Percentiles rank a stretch among this genome's conserved stretches.
Evolutionary conservation across 2,113 vertebrate genomes (phyloP).

Genomic region (Prunella himalayana): DNA sequence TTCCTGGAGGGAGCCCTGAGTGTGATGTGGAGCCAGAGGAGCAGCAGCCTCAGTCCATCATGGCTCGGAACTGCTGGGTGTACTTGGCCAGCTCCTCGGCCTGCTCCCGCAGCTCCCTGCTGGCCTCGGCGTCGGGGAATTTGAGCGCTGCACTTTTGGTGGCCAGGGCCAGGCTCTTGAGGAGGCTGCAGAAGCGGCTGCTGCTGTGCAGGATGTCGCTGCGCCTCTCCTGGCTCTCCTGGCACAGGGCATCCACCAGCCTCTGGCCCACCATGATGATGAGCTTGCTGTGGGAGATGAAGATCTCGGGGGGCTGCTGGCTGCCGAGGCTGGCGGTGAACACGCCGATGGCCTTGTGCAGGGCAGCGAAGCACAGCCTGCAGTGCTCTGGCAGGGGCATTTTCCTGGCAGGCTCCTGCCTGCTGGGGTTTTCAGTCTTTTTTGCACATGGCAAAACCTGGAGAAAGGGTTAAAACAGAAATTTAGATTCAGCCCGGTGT

Average conservation of each 20-base stretch:
- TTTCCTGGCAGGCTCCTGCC: conserved; percentile 3
- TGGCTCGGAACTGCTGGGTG: conserved; percentile 77
- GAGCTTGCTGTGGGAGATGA: conserved; percentile 91
- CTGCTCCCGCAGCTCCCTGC: conserved; percentile 73
- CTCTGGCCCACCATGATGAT: conserved; percentile 93
- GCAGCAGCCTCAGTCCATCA: not conserved
- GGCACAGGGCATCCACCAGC: conserved; percentile 85
- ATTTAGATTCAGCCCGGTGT: not conserved
- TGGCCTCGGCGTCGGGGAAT: conserved; percentile 70
- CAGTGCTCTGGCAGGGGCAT: conserved; percentile 76
- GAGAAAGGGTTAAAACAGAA: not conserved
- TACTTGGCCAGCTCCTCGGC: conserved; percentile 74
- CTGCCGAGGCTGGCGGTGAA: conserved; percentile 74
- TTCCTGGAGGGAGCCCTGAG: not conserved
- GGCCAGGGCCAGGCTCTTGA: conserved; percentile 87
- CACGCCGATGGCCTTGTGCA: conserved; percentile 83
- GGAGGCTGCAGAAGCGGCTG: conserved; percentile 85
- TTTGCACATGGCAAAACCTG: conserved; percentile 17
- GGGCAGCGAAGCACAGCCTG: conserved; percentile 85
- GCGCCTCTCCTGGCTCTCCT: conserved; percentile 74
- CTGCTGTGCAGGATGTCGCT: conserved; percentile 79
- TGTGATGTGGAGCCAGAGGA: not conserved
- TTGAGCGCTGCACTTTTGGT: conserved; percentile 85
- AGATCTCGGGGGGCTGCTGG: conserved; percentile 82
- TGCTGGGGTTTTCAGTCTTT: not conserved